Conservation (phyloP, 2,797 vertebrate genomes). For the Siniperca undulata region DNA sequence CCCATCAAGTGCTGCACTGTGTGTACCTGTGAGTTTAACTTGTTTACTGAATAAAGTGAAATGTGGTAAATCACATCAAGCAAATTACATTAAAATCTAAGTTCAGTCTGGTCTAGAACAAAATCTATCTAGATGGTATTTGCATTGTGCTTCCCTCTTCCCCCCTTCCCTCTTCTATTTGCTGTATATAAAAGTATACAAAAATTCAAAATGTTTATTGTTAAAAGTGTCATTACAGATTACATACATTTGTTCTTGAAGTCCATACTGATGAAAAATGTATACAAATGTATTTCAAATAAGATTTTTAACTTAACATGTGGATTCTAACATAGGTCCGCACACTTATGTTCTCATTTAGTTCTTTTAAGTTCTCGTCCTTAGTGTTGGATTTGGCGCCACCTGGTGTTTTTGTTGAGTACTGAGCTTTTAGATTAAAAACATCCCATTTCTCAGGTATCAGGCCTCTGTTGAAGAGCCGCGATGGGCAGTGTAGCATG, state of each 20-base stretch:
- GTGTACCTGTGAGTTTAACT: background rate
- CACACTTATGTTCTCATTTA: conserved; percentile 50
- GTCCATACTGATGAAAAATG: conserved; percentile 48
- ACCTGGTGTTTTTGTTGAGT: background rate
- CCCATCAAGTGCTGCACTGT: background rate
- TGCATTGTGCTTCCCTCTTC: too few species aligned
- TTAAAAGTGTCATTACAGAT: conserved; percentile 32
- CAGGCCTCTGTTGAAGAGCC: conserved; percentile 19
- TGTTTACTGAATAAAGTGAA: background rate
- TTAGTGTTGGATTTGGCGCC: conserved; percentile 25
- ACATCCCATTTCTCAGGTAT: conserved; percentile 72
- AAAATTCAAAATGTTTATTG: conserved; percentile 55
- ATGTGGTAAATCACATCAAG: background rate
- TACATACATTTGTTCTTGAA: conserved; percentile 44
- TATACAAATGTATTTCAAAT: conserved; percentile 44
- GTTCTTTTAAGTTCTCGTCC: conserved; percentile 43
- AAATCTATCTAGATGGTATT: too few species aligned
- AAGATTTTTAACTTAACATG: conserved; percentile 44
- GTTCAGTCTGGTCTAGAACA: background rate
- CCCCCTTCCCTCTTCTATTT: too few species aligned
- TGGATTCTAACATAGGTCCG: conserved; percentile 71
- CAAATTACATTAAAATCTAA: background rate
- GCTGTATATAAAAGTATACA: conserved; percentile 64
- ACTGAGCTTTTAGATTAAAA: conserved; percentile 61
- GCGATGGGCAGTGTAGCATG: too few species aligned